Base-by-base conservation (phyloP, 2,113 vertebrate species). In the Gambusia holbrooki region DNA sequence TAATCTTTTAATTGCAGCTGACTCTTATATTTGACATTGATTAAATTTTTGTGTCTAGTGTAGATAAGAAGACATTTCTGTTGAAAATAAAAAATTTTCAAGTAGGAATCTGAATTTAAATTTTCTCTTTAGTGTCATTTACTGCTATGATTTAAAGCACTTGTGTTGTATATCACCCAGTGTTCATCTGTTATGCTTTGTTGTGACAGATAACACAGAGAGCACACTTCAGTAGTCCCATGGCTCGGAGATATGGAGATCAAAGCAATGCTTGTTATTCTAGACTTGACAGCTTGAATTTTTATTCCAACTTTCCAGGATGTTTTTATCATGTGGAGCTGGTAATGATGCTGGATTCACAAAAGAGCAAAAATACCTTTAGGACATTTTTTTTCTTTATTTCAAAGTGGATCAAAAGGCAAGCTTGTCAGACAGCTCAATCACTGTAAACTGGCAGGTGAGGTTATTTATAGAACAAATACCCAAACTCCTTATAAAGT, bases 401-500 rank as follows among this genome's bases (percentile, higher is more conserved):
- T 74, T 79, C 10, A 1, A 12, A 29, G 42, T 69, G 58, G 71
- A 86, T 86, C 78, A 81, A 67, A 85, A 62, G 35, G 61, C 25
- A n/a, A 4, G 0, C 8, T 1, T 51, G 63, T 82, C 73, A 74
- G 71, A 62, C n/a, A 29, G 58, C 69, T 62, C 17, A 65, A 11
- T 33, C 29, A 9, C 12, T 65, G 61, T 22, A 61, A 76, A 60
- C 28, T 74, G 51, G 30, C 64, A 79, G 51, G 33, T 5, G 37
- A 70, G 69, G 10, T 10, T 75, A 82, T 83, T 81, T 75, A 83
- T 79, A 86, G 75, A 73, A 67, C 73, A 62, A 79, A 81, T 48
- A 65, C 69, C 77, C 58, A 64, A 40, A 54, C 58, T 40, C 62
- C 11, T 82, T 1, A 71, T 8, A 71, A 62, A 73, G 27, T 60